Evolutionary conservation across 1,140 invertebrate species (phyloP).

Genomic region (Oncopeltus fasciatus): DNA sequence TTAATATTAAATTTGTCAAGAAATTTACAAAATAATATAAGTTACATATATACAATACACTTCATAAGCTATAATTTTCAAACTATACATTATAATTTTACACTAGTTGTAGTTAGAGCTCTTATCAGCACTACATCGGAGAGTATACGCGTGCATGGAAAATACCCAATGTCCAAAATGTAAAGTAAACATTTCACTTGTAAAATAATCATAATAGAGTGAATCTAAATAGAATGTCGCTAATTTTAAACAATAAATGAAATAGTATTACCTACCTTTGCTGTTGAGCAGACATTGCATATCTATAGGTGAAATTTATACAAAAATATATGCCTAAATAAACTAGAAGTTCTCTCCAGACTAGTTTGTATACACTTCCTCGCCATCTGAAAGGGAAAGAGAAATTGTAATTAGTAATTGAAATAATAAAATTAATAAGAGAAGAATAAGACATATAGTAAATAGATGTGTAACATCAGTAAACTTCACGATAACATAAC

Average conservation of each 20-base stretch:
- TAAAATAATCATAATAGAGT: not conserved
- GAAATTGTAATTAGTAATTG: too few relatives aligned
- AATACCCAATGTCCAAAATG: not conserved
- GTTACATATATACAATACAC: too few relatives aligned
- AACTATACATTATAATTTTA: not conserved
- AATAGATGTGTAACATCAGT: too few relatives aligned
- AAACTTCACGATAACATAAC: too few relatives aligned
- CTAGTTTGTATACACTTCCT: slow-evolving; percentile 93
- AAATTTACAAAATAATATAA: too few relatives aligned
- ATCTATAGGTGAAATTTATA: slow-evolving; percentile 79
- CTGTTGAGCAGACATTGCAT: slow-evolving; percentile 62
- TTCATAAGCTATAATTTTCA: too few relatives aligned
- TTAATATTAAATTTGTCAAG: too few relatives aligned
- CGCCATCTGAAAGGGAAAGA: slow-evolving; percentile 89
- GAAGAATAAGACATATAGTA: too few relatives aligned
- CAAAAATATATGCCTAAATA: slow-evolving; percentile 74
- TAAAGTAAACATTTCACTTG: not conserved
- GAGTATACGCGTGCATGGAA: not conserved
- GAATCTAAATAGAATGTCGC: not conserved
- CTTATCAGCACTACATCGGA: not conserved
- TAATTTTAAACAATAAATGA: not conserved
- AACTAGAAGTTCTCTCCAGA: slow-evolving; percentile 83
- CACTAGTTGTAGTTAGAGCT: not conserved
- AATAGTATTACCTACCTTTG: slow-evolving; percentile 50
- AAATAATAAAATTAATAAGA: too few relatives aligned